A percentile compares a stretch with the other conserved stretches of the same genome.
phyloP scores from a whole-genome alignment of 2,113 vertebrate species.

The Limnothrissa miodon region DNA sequence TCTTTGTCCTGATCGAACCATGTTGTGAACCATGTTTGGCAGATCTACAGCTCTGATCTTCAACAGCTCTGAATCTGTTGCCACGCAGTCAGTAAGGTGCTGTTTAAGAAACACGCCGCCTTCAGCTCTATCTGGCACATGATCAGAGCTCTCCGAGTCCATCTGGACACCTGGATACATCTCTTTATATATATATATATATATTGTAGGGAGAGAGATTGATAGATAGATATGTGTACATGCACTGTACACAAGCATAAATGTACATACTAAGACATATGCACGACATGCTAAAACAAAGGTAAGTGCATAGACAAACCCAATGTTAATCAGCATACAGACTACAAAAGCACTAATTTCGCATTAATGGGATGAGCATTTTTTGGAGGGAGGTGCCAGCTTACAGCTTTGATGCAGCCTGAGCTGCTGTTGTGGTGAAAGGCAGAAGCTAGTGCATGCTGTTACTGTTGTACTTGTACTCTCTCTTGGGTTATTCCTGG shows the following conservation, averaged over 20 bases:
- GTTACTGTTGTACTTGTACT: not conserved
- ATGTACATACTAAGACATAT: not conserved
- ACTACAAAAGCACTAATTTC: not conserved
- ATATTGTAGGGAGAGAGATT: too few species aligned
- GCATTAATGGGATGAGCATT: not conserved
- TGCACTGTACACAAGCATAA: not conserved
- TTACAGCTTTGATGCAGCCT: not conserved
- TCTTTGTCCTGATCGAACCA: not conserved
- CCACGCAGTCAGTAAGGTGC: not conserved
- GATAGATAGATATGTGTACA: not conserved
- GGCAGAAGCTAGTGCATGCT: not conserved
- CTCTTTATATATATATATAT: not conserved
- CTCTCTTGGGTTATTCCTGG: not conserved
- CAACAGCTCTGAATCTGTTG: not conserved
- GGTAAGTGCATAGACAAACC: not conserved
- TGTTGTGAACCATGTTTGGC: not conserved
- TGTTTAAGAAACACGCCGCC: not conserved
- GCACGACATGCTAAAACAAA: not conserved
- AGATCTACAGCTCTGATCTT: not conserved
- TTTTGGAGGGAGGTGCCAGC: not conserved
- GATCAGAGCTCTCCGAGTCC: not conserved
- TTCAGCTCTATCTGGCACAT: not conserved
- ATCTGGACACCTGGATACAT: not conserved
- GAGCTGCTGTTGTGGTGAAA: not conserved
- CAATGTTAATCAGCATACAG: not conserved